Evolutionary conservation across 2,888 invertebrate species (phyloP).

Genomic region (Oscheius sp.): DNA sequence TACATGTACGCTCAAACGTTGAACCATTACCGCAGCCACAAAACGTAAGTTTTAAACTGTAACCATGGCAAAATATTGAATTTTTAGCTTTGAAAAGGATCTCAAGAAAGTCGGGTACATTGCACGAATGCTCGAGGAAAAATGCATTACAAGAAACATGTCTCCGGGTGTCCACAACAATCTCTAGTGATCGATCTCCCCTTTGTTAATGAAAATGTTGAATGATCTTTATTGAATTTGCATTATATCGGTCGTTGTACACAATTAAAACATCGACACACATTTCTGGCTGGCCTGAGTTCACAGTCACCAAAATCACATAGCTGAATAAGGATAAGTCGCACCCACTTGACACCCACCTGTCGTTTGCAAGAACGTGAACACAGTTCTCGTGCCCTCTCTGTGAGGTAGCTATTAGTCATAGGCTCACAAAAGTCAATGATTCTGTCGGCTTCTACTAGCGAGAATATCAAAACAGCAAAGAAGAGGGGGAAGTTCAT

Average conservation of each 20-base stretch:
- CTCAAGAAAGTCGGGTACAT: slow-evolving; percentile 10
- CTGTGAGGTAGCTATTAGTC: background rate
- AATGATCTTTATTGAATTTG: background rate
- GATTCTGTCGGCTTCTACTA: background rate
- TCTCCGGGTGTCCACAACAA: background rate
- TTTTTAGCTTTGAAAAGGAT: slow-evolving; percentile 14
- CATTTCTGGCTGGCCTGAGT: background rate
- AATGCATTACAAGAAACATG: slow-evolving; percentile 15
- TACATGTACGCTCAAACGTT: background rate
- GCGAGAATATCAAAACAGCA: background rate
- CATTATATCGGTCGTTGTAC: background rate
- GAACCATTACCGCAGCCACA: background rate
- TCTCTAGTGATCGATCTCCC: background rate
- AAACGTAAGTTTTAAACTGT: background rate
- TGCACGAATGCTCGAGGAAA: slow-evolving; percentile 12
- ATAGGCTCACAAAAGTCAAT: background rate
- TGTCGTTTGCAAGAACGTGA: background rate
- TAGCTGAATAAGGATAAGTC: background rate
- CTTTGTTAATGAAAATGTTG: background rate
- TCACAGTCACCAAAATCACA: slow-evolving; percentile 13
- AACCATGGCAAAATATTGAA: background rate
- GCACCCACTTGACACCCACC: background rate
- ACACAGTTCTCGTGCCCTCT: background rate
- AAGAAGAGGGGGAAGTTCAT: background rate
- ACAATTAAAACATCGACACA: slow-evolving; percentile 4